Evolutionary conservation across 1,140 invertebrate genomes (phyloP), one percentile per base, ranked within the genome.

Genomic region (Heterodera schachtii): DNA sequence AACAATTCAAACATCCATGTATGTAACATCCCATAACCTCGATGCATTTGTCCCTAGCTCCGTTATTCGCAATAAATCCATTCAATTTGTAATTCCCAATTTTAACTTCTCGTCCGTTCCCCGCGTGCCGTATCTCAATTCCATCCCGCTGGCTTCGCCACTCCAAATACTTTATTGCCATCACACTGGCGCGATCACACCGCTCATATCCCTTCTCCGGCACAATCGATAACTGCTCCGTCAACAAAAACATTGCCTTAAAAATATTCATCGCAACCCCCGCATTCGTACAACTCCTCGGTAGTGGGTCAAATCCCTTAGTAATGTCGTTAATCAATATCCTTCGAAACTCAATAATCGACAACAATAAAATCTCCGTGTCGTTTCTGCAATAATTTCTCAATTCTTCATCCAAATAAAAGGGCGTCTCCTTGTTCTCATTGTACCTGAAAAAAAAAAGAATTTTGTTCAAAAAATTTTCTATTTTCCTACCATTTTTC

Each of bases 131-230:
- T 16, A 75, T 66, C 11, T 57, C 47, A 67, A 75, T n/a, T 13
- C 66, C 13, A 64, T 75, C 49, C 5, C 60, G 9, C 21, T 75
- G 41, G 41, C 41, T 43, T 19, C 60, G n/a, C 74, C 74, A 75
- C 41, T 75, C 60, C 49, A 75, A 31, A 75, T 57, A 75, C 66
- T 75, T 75, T 5, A 75, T 57, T 3, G 74, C 74, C 19, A 47
- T 43, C 2, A 52, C 31, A 21, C 74, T 75, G 2, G 49, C 49
- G 0, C 60, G 0, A n/a, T 75, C 74, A 21, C n/a, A 21, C 6
- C 47, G 8, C 13, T 75, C 74, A 52, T 75, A 75, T 13, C 74
- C 74, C 47, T 46, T 67, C n/a, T 75, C 74, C 47, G 74, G 74
- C 31, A 75, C 74, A 41, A 75, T 47, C 8, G 49, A 43, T 19